A percentile compares a stretch with the other conserved stretches of the same genome.
Conservation (phyloP, 2,888 invertebrate species). For the Drosophila siamana region DNA sequence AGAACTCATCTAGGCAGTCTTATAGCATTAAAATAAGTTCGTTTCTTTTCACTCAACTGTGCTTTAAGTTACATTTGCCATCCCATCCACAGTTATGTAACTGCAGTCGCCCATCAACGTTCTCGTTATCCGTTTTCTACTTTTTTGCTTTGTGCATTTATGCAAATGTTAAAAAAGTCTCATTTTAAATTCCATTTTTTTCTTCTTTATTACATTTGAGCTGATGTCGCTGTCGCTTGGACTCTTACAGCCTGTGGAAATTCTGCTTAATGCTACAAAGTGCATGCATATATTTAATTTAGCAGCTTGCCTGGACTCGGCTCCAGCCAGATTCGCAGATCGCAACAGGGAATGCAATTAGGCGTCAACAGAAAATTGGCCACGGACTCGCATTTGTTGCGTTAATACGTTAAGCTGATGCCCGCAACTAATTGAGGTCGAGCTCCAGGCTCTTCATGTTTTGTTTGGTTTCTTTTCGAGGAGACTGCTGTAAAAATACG, state of each 20-base stretch:
- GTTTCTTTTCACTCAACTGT: conserved; percentile 17
- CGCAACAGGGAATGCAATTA: conserved; percentile 37
- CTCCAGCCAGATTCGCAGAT: conserved; percentile 2
- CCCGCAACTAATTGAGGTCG: conserved; percentile 51
- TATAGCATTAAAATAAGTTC: conserved; percentile 23
- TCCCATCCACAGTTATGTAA: conserved; percentile 40
- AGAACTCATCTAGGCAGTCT: conserved; percentile 20
- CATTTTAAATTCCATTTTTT: conserved; percentile 37
- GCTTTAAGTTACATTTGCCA: conserved; percentile 9
- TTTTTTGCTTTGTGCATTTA: conserved; percentile 42
- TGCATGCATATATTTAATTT: conserved; percentile 49
- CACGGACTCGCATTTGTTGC: conserved; percentile 11
- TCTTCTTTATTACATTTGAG: conserved; percentile 61
- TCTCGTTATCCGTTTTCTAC: conserved; percentile 3
- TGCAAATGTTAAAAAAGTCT: conserved; percentile 63
- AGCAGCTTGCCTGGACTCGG: background rate
- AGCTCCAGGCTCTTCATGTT: conserved; percentile 1
- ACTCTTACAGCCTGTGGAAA: conserved; percentile 15
- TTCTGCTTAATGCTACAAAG: conserved; percentile 30
- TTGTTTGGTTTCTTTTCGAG: background rate
- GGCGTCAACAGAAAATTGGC: conserved; percentile 32
- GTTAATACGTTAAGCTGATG: conserved; percentile 35
- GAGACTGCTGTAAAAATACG: conserved; percentile 50
- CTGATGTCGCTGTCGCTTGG: conserved; percentile 6
- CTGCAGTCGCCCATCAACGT: conserved; percentile 31